phyloP scores from a whole-genome alignment of 2,888 invertebrate genomes.

The Harpagoxenus sublaevis region DNA sequence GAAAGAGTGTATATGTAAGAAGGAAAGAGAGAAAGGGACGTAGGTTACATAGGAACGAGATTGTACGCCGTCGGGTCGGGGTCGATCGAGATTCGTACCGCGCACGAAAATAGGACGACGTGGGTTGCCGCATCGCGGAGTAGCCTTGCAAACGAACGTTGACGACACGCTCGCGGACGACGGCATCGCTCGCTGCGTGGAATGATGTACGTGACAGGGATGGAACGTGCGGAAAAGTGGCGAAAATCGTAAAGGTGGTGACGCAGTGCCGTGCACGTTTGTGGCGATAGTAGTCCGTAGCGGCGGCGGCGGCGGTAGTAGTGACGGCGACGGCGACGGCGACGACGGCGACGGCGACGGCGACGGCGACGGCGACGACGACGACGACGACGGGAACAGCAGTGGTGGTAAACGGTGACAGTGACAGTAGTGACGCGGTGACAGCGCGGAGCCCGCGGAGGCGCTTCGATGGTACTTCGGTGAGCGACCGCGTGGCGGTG shows the following conservation, averaged over 20 bases:
- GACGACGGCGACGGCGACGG: not conserved
- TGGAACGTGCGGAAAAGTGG: constrained; percentile 75
- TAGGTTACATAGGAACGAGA: not conserved
- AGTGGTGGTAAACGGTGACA: constrained; percentile 57
- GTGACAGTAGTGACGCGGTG: constrained; percentile 48
- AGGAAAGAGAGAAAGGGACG: not conserved
- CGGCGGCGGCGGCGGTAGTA: not conserved
- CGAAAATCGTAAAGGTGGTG: constrained; percentile 74
- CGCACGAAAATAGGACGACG: too few species aligned
- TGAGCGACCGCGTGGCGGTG: constrained; percentile 57
- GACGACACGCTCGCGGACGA: too few species aligned
- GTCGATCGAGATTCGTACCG: too few species aligned
- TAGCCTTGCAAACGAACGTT: too few species aligned
- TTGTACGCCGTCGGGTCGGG: constrained; percentile 33
- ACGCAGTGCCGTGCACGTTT: constrained; percentile 66
- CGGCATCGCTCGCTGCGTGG: not conserved
- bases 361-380: not conserved
- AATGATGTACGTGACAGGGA: constrained; percentile 70
- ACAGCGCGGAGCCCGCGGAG: constrained; percentile 63
- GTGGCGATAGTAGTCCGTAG: constrained; percentile 46
- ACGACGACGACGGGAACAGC: constrained; percentile 42
- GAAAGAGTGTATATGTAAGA: not conserved
- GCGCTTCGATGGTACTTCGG: constrained; percentile 68
- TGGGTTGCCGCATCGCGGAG: too few species aligned
- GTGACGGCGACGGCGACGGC: not conserved